phyloP scores from a whole-genome alignment of 2,797 vertebrate species.

The Chromobotia macracanthus region DNA sequence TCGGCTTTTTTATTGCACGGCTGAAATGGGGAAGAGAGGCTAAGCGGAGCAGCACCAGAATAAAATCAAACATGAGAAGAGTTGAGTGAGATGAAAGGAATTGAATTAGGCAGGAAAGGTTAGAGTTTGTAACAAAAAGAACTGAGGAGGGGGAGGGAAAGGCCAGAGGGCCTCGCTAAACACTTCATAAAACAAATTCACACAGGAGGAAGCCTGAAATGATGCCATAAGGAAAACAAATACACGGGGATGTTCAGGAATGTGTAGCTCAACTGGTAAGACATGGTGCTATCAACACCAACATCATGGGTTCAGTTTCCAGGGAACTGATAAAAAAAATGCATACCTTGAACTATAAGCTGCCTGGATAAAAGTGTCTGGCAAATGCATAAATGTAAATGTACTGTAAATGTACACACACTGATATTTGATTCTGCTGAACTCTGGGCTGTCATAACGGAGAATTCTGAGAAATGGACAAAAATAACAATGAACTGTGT shows the following conservation, averaged over 20 bases:
- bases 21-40: constrained; percentile 51
- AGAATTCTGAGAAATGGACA: constrained; percentile 7
- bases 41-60: constrained; percentile 53
- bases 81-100: constrained; percentile 58
- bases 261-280: neutral
- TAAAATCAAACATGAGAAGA: constrained; percentile 49
- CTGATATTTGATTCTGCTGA: constrained; percentile 11
- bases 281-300: too few relatives aligned
- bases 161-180: constrained; percentile 59
- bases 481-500: constrained; percentile 3
- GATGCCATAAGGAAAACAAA: constrained; percentile 5
- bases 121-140: constrained; percentile 46
- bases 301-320: neutral
- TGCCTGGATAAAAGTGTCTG: neutral
- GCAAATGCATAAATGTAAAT: neutral
- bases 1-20: constrained; percentile 49
- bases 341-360: neutral
- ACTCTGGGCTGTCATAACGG: neutral
- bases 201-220: constrained; percentile 36
- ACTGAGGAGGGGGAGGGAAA: constrained; percentile 56
- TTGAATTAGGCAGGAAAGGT: constrained; percentile 72
- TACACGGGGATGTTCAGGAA: neutral
- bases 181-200: constrained; percentile 62
- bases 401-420: too few relatives aligned
- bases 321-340: neutral